These are phyloP conservation scores for Callimorpha dominula DNA, from an alignment of 2,888 invertebrate species.

Conservation along the genomic window DNA sequence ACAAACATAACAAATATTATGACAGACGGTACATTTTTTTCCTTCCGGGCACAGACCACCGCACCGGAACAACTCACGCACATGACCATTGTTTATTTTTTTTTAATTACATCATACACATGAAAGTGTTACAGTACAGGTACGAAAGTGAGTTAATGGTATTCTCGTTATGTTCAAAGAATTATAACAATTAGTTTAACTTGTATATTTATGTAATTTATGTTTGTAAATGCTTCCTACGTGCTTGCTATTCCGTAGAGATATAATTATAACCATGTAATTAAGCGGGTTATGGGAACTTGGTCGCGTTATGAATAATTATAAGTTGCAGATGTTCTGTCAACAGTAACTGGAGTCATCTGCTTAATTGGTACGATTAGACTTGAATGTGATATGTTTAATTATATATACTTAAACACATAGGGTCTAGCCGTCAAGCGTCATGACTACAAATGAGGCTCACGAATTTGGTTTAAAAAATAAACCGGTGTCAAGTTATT, in stretches of 20 bases:
- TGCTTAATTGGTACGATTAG: constrained; percentile 11
- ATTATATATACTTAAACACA: background rate
- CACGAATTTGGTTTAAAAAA: background rate
- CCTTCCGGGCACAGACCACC: constrained; percentile 57
- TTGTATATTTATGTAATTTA: constrained; percentile 47
- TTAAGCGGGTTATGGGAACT: constrained; percentile 38
- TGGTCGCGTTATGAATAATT: constrained; percentile 37
- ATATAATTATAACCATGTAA: constrained; percentile 34
- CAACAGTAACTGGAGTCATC: constrained; percentile 20
- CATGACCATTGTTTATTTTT: constrained; percentile 59
- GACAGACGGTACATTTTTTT: constrained; percentile 47
- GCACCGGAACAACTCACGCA: constrained; percentile 61
- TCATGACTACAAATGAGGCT: background rate
- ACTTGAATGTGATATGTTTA: background rate
- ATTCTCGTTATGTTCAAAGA: constrained; percentile 53
- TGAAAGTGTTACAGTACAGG: constrained; percentile 72
- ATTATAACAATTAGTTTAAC: constrained; percentile 49
- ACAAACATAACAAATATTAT: constrained; percentile 35
- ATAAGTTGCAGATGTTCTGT: constrained; percentile 32
- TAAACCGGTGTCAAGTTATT: too few relatives aligned
- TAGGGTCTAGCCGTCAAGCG: background rate
- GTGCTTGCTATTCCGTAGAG: constrained; percentile 30
- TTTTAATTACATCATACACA: constrained; percentile 66
- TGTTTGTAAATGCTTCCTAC: constrained; percentile 50
- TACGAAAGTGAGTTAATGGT: constrained; percentile 81